phyloP scores from a whole-genome alignment of 2,888 invertebrate species.

The Lithophane socia region DNA sequence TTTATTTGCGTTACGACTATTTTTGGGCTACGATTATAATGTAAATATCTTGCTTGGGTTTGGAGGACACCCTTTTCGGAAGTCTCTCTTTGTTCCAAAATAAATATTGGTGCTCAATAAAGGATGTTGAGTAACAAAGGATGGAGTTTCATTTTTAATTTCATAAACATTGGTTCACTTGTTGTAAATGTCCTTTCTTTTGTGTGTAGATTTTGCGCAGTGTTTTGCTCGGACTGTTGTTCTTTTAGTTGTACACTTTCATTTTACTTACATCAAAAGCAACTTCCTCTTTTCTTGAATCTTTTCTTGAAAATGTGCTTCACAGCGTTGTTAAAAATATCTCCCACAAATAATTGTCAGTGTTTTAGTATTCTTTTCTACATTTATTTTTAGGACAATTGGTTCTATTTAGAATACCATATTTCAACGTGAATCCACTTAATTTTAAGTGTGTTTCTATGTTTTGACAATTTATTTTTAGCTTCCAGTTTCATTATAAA shows the following conservation, averaged over 20 bases:
- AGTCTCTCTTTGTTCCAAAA: conserved; percentile 49
- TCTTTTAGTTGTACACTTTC: background rate
- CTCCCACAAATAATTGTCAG: conserved; percentile 18
- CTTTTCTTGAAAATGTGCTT: background rate
- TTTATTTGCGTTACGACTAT: conserved; percentile 60
- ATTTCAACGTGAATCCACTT: conserved; percentile 52
- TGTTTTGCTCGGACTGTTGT: background rate
- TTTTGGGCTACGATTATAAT: conserved; percentile 50
- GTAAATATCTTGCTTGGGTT: conserved; percentile 35
- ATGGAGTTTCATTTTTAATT: conserved; percentile 26
- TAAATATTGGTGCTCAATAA: conserved; percentile 52
- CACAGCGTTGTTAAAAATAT: conserved; percentile 1
- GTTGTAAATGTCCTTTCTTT: conserved; percentile 15
- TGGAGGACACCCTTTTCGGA: conserved; percentile 33
- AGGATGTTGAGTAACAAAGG: conserved; percentile 40
- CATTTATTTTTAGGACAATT: conserved; percentile 43
- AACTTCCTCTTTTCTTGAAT: background rate
- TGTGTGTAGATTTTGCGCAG: conserved; percentile 5
- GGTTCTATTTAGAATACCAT: conserved; percentile 54
- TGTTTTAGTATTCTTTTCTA: conserved; percentile 5
- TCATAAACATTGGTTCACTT: conserved; percentile 20
- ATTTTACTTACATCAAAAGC: conserved; percentile 4
- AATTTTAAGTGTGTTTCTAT: conserved; percentile 42
- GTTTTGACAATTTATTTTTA: conserved; percentile 62
- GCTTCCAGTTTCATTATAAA: conserved; percentile 28